Conservation (phyloP, 2,888 invertebrate species). For the Ichneumoninae sp. region DNA sequence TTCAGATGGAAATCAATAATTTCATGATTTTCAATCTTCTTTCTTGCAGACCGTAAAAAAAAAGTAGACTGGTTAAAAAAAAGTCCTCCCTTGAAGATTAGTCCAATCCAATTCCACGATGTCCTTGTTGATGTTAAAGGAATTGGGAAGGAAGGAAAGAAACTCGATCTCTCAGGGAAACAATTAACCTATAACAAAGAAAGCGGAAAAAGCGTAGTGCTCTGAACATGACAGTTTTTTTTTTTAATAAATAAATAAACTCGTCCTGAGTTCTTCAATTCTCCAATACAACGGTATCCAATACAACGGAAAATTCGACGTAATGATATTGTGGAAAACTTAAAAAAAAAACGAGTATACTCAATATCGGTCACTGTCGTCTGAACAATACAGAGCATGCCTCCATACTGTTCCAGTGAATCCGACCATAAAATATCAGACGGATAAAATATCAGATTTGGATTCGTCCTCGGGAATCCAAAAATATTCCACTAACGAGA, state of each 20-base stretch:
- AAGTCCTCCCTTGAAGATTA: background rate
- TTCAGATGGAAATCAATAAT: background rate
- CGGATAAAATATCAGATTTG: too few relatives aligned
- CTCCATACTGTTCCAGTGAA: background rate
- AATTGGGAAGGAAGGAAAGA: background rate
- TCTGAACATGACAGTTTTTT: background rate
- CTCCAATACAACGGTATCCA: too few relatives aligned
- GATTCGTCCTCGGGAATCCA: background rate
- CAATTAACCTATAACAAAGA: background rate
- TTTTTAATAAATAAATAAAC: background rate
- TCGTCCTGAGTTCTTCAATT: too few relatives aligned
- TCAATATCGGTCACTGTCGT: constrained; percentile 9
- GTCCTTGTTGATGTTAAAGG: background rate
- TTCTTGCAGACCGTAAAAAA: background rate
- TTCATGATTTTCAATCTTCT: background rate
- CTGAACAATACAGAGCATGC: background rate
- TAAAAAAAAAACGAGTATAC: too few relatives aligned
- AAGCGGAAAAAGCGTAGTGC: background rate
- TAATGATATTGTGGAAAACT: too few relatives aligned
- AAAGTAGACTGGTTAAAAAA: background rate
- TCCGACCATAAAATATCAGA: background rate
- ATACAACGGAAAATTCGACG: too few relatives aligned
- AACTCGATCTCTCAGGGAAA: background rate
- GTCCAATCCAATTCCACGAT: too few relatives aligned
- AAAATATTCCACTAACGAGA: background rate